Percentiles rank a stretch among this genome's conserved stretches.
Evolutionary conservation across 2,113 vertebrate genomes (phyloP).

Genomic region (Callionymus lyra): DNA sequence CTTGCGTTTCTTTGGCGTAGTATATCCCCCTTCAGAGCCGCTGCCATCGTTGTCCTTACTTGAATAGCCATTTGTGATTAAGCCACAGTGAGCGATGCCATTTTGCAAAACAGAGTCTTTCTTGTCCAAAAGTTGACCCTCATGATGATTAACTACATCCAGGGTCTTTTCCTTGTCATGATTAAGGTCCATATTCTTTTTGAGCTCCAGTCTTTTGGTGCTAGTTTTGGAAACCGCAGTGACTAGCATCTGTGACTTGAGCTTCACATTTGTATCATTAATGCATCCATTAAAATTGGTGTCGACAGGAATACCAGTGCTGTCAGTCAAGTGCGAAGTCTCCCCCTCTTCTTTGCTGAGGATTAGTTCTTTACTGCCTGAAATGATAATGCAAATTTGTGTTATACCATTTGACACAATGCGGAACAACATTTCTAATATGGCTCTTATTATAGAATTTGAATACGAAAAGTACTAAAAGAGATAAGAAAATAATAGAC

Average conservation of each 20-base stretch:
- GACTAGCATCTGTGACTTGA: slow-evolving; percentile 51
- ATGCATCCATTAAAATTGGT: slow-evolving; percentile 58
- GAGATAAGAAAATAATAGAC: too few species aligned
- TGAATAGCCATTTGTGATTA: slow-evolving; percentile 87
- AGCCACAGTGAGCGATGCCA: slow-evolving; percentile 77
- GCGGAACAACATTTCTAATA: too few species aligned
- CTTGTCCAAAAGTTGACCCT: slow-evolving; percentile 75
- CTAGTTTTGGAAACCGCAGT: slow-evolving; percentile 68
- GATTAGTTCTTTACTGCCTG: slow-evolving; percentile 69
- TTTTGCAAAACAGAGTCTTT: slow-evolving; percentile 77
- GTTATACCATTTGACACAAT: slow-evolving; percentile 5
- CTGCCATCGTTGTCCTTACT: slow-evolving; percentile 92
- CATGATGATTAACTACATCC: slow-evolving; percentile 76
- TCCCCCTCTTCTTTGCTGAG: slow-evolving; percentile 53
- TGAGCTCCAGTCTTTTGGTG: slow-evolving; percentile 80
- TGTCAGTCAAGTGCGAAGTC: slow-evolving; percentile 48
- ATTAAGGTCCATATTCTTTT: slow-evolving; percentile 90
- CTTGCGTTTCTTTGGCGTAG: slow-evolving; percentile 87
- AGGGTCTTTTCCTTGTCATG: slow-evolving; percentile 76
- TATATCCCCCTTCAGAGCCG: slow-evolving; percentile 89
- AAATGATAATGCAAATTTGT: slow-evolving; percentile 30
- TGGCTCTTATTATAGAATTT: too few species aligned
- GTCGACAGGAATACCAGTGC: slow-evolving; percentile 47
- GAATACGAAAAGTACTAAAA: too few species aligned
- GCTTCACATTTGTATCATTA: slow-evolving; percentile 55